These are phyloP conservation scores for Galerucella calmariensis DNA, from an alignment of 2,888 invertebrate species.

Conservation along the genomic window DNA sequence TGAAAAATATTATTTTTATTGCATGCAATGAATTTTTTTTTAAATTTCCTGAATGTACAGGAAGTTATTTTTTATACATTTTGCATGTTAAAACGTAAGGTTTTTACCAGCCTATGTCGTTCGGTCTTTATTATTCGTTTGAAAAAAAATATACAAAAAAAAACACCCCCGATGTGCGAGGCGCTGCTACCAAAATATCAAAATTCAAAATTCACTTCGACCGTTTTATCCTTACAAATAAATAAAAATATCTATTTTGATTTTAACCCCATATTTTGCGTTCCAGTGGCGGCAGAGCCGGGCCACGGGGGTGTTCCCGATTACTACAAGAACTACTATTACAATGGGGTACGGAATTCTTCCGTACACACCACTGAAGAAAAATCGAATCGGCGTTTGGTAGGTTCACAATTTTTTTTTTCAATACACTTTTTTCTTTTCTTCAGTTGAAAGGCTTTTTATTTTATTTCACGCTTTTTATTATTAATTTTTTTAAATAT, in stretches of 20 bases:
- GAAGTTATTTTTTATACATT: neutral
- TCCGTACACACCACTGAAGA: slow-evolving; percentile 71
- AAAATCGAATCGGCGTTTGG: slow-evolving; percentile 76
- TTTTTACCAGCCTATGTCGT: slow-evolving; percentile 39
- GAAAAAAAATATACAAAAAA: slow-evolving; percentile 43
- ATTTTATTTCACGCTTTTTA: neutral
- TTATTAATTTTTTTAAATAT: neutral
- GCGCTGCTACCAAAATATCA: slow-evolving; percentile 61
- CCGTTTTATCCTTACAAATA: slow-evolving; percentile 34
- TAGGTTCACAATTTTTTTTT: slow-evolving; percentile 66
- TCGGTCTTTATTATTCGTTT: slow-evolving; percentile 41
- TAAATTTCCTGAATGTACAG: neutral
- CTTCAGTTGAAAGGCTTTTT: slow-evolving; percentile 9
- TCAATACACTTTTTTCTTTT: neutral
- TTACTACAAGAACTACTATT: slow-evolving; percentile 88
- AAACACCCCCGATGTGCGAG: slow-evolving; percentile 65
- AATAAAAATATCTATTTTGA: slow-evolving; percentile 34
- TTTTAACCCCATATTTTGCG: slow-evolving; percentile 59
- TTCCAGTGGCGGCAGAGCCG: slow-evolving; percentile 87
- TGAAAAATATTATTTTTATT: neutral
- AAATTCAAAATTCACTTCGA: slow-evolving; percentile 37
- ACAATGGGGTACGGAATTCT: slow-evolving; percentile 72
- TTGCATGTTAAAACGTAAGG: neutral
- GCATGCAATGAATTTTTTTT: slow-evolving; percentile 1
- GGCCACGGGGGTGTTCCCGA: slow-evolving; percentile 82